A percentile compares a stretch with the other conserved stretches of the same genome.
Evolutionary conservation across 1,140 invertebrate species (phyloP).

Genomic region (Vanessa tameamea): DNA sequence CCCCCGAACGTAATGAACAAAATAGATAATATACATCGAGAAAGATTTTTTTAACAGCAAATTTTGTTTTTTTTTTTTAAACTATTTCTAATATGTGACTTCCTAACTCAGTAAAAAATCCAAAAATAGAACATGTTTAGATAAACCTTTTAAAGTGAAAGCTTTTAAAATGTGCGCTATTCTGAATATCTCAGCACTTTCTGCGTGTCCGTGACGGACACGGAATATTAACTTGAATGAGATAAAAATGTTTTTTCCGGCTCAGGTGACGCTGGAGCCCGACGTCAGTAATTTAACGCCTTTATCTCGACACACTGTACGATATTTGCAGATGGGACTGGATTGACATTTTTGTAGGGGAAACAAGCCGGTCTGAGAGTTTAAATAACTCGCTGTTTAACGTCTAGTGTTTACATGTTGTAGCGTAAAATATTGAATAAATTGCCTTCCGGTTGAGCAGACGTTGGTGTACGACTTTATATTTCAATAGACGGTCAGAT

Average conservation of each 20-base stretch:
- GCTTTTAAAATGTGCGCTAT: not conserved
- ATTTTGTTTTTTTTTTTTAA: too few species aligned
- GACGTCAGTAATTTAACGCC: slow-evolving; percentile 70
- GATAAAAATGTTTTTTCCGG: slow-evolving; percentile 63
- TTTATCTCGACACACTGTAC: slow-evolving; percentile 62
- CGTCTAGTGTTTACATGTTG: too few species aligned
- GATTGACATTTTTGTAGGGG: slow-evolving; percentile 27
- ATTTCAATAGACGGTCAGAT: too few species aligned
- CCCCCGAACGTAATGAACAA: too few species aligned
- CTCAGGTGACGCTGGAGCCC: slow-evolving; percentile 68
- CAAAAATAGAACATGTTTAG: not conserved
- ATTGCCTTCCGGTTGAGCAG: too few species aligned
- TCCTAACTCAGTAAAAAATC: not conserved
- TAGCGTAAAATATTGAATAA: too few species aligned
- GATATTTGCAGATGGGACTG: slow-evolving; percentile 47
- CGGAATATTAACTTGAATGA: slow-evolving; percentile 66
- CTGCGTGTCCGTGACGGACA: slow-evolving; percentile 59
- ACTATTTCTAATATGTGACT: not conserved
- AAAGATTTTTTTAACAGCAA: too few species aligned
- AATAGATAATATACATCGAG: too few species aligned
- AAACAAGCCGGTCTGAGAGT: not conserved
- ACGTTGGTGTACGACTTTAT: too few species aligned
- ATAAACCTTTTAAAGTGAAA: not conserved
- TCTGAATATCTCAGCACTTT: not conserved
- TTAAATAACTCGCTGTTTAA: not conserved